A percentile compares a stretch with the other conserved stretches of the same genome.
These are phyloP conservation scores for Erebia palarica DNA, from an alignment of 2,888 invertebrate genomes.

Conservation along the genomic window DNA sequence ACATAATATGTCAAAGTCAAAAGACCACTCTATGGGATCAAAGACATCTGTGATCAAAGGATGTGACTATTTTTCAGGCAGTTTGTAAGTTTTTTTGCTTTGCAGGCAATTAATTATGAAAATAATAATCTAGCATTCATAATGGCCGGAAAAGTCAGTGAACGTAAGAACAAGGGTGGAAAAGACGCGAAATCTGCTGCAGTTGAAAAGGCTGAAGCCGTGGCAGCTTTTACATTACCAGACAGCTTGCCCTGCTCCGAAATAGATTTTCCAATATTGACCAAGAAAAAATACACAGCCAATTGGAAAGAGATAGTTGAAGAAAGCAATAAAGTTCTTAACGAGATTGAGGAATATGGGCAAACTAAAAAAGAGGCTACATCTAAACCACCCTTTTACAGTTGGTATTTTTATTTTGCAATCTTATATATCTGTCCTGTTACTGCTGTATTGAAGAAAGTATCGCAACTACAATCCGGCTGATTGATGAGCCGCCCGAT, in stretches of 20 bases:
- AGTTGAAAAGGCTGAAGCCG: slow-evolving; percentile 50
- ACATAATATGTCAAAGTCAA: too few species aligned
- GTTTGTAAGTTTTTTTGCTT: too few species aligned
- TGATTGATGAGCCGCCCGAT: too few species aligned
- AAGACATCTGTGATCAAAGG: too few species aligned
- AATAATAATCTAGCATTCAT: not conserved
- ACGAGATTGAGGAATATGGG: slow-evolving; percentile 57
- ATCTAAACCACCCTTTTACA: slow-evolving; percentile 60
- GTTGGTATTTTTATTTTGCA: slow-evolving; percentile 46
- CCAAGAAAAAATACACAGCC: slow-evolving; percentile 50
- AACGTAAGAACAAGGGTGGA: slow-evolving; percentile 57
- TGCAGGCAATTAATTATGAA: too few species aligned
- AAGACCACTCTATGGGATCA: too few species aligned
- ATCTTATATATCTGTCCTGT: not conserved
- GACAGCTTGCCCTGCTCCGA: slow-evolving; percentile 71
- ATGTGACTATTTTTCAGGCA: too few species aligned
- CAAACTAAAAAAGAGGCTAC: slow-evolving; percentile 51
- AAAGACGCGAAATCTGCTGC: slow-evolving; percentile 52
- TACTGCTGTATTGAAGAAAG: too few species aligned
- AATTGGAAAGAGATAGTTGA: slow-evolving; percentile 65
- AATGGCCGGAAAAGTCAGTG: slow-evolving; percentile 64
- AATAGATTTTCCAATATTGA: slow-evolving; percentile 63
- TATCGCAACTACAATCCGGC: too few species aligned
- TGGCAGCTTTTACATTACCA: slow-evolving; percentile 63
- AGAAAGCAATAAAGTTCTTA: slow-evolving; percentile 54